Evolutionary conservation across 2,888 invertebrate species (phyloP), one percentile per base, ranked within the genome.

Genomic region (Quadroppia sp.): DNA sequence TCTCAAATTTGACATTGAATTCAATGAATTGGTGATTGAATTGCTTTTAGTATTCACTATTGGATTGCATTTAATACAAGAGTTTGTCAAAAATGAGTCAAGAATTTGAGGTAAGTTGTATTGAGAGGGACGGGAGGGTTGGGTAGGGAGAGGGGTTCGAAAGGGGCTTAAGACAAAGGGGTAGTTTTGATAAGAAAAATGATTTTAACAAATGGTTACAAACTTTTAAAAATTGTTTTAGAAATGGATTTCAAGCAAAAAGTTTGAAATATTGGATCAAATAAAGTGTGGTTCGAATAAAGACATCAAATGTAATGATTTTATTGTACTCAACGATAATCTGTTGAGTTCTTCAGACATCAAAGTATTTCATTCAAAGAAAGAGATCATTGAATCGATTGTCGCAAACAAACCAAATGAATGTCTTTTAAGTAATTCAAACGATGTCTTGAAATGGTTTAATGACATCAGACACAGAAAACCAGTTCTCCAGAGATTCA

Each of bases 241-340:
- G 67, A 67, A 67, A 42, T 67, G 67, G 67, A 36, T 67, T 67
- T 67, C 67, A 11, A n/a, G 11, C 23, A 67, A 42, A 67, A 67
- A 67, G n/a, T 23, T 23, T 23, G 67, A 67, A 67, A 67, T 67
- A 11, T 32, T 17, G 40, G 67, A 67, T 23, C 23, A 67, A 42
- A 42, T 67, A 7, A 23, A 42, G 11, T 7, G 25, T 7, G 20
- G 1, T 1, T 42, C 42, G 4, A 40, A 67, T 42, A 67, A 42
- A 11, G 40, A 67, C 23, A 40, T 2, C 20, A 42, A 67, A 3
- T n/a, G n/a, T n/a, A n/a, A n/a, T n/a, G 67, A 67, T 23, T 67
- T n/a, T 6, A 42, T 67, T 40, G 13, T 23, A 6, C 17, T 67
- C 23, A 40, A 67, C 20, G 42, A 67, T 23, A 3, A 42, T 13